Percentiles rank a stretch among this genome's conserved stretches.
These are phyloP conservation scores for Polyodon spathula DNA, from an alignment of 2,113 vertebrate genomes.

Conservation along the genomic window DNA sequence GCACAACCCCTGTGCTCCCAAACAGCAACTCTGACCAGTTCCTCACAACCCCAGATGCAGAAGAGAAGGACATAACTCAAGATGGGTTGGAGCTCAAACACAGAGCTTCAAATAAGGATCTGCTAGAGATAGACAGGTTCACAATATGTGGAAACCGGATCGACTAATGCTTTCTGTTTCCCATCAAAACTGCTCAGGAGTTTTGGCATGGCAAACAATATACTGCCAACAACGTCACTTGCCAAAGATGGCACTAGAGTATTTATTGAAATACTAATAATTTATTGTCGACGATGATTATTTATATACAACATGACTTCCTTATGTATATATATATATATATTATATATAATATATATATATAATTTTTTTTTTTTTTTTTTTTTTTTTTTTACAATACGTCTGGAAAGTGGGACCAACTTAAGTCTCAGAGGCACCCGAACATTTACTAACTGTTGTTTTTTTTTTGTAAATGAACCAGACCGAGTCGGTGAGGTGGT, in stretches of 20 bases:
- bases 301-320: too few relatives aligned
- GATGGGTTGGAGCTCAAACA: slow-evolving; percentile 66
- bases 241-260: slow-evolving; percentile 53
- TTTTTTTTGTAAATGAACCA: too few relatives aligned
- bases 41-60: slow-evolving; percentile 79
- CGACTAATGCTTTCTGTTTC: slow-evolving; percentile 54
- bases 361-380: too few relatives aligned
- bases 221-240: slow-evolving; percentile 36
- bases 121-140: slow-evolving; percentile 94
- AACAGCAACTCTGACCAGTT: slow-evolving; percentile 85
- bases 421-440: too few relatives aligned
- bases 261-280: slow-evolving; percentile 77
- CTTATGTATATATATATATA: too few relatives aligned
- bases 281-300: slow-evolving; percentile 70
- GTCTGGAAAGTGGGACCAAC: too few relatives aligned
- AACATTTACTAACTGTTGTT: too few relatives aligned
- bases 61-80: slow-evolving; percentile 61
- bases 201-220: slow-evolving; percentile 30
- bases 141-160: slow-evolving; percentile 94
- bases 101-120: slow-evolving; percentile 75
- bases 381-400: slow-evolving; percentile 18
- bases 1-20: slow-evolving; percentile 46
- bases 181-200: slow-evolving; percentile 32
- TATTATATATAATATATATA: too few relatives aligned
- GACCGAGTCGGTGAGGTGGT: too few relatives aligned